Evolutionary conservation across 2,113 vertebrate genomes (phyloP).

Genomic region (Periophthalmodon schlosseri): DNA sequence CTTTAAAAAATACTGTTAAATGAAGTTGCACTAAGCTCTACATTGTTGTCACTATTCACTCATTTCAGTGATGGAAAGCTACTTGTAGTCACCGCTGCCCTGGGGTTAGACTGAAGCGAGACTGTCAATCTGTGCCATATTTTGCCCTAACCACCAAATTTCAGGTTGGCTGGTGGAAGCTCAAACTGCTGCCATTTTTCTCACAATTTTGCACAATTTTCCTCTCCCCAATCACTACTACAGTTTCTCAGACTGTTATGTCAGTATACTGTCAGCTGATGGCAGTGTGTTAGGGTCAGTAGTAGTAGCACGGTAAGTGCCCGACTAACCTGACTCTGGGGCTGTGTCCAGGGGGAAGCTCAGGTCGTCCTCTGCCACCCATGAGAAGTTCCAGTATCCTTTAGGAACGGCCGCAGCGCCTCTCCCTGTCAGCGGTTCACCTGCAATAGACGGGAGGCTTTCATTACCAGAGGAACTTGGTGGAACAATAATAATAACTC

Average conservation of each 20-base stretch:
- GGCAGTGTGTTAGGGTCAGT: slow-evolving; percentile 33
- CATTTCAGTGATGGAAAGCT: no score
- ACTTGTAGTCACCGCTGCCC: no score
- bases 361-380: slow-evolving; percentile 76
- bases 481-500: background rate
- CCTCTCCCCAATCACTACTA: background rate
- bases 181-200: background rate
- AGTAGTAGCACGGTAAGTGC: slow-evolving; percentile 43
- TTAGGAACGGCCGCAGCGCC: slow-evolving; percentile 39
- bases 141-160: no score
- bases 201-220: background rate
- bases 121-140: no score
- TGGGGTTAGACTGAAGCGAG: no score
- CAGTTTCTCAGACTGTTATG: slow-evolving; percentile 42
- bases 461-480: background rate
- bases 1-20: no score
- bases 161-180: background rate
- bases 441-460: slow-evolving; percentile 46
- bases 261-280: slow-evolving; percentile 49
- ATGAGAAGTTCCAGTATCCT: slow-evolving; percentile 81
- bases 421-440: slow-evolving; percentile 38
- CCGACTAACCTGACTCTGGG: slow-evolving; percentile 69
- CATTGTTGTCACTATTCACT: no score
- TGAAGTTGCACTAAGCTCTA: no score
- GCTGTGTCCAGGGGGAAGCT: slow-evolving; percentile 58